Evolutionary conservation across 2,113 vertebrate species (phyloP).

Genomic region (Xenopus tropicalis): DNA sequence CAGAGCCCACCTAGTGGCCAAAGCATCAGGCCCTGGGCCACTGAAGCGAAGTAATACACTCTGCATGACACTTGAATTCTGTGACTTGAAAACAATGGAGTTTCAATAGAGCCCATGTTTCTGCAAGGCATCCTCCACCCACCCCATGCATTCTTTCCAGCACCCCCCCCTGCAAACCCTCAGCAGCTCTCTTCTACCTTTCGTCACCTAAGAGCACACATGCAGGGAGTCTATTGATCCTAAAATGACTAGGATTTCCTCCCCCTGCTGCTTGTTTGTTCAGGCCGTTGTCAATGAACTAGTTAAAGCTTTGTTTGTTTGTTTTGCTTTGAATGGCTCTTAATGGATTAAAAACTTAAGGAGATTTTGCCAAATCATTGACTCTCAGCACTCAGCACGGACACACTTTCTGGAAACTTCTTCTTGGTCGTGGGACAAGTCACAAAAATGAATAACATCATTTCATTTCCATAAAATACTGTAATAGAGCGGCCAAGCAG

Average conservation of each 20-base stretch:
- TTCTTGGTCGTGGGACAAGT: background rate
- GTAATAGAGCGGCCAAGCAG: no score
- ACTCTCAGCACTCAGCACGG: conserved; percentile 55
- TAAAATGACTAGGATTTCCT: conserved; percentile 70
- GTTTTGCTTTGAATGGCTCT: conserved; percentile 78
- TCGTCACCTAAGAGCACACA: conserved; percentile 64
- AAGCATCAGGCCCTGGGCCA: background rate
- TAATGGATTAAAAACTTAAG: conserved; percentile 74
- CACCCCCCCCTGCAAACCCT: conserved; percentile 9
- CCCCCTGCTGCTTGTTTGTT: conserved; percentile 68
- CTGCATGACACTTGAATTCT: conserved; percentile 2
- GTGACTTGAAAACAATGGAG: background rate
- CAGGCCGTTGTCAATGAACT: conserved; percentile 73
- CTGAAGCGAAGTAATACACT: conserved; percentile 13
- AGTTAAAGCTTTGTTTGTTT: conserved; percentile 82
- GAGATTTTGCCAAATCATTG: conserved; percentile 68
- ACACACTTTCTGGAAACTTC: conserved; percentile 18
- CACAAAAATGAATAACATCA: background rate
- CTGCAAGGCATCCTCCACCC: conserved; percentile 27
- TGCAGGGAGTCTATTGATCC: conserved; percentile 69
- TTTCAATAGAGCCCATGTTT: conserved; percentile 3
- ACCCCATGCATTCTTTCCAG: conserved; percentile 17
- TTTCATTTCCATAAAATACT: no score
- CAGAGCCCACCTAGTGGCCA: conserved; percentile 8
- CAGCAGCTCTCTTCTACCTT: conserved; percentile 60